Conservation (phyloP, 1,140 invertebrate genomes). For the Drosophila sechellia region DNA sequence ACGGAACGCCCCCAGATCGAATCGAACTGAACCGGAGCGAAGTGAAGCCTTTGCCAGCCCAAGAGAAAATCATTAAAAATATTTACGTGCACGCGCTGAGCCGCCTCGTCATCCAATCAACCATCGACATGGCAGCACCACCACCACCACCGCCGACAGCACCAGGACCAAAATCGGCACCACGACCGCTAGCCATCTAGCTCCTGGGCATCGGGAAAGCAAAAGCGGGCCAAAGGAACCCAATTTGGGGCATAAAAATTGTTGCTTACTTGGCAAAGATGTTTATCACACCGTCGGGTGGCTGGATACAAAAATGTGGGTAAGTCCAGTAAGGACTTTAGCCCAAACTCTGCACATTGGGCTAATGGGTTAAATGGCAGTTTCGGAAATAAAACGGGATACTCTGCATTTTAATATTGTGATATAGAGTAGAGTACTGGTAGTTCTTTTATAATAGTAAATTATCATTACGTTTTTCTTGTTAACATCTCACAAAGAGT, state of each 20-base stretch:
- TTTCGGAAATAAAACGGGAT: neutral
- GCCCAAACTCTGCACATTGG: constrained; percentile 25
- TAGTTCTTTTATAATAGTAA: no score
- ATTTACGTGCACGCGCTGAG: constrained; percentile 78
- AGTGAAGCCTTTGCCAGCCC: constrained; percentile 39
- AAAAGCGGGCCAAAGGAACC: constrained; percentile 51
- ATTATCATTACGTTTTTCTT: neutral
- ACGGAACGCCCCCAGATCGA: constrained; percentile 54
- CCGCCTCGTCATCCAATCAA: constrained; percentile 77
- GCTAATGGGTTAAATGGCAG: neutral
- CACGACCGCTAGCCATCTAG: constrained; percentile 17
- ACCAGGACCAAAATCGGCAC: constrained; percentile 13
- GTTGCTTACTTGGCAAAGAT: constrained; percentile 84
- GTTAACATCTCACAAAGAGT: neutral
- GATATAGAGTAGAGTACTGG: no score
- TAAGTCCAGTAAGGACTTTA: constrained; percentile 6
- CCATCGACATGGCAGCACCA: constrained; percentile 33
- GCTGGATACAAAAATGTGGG: constrained; percentile 35
- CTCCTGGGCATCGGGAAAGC: constrained; percentile 18
- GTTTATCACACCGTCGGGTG: constrained; percentile 75
- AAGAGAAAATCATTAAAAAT: constrained; percentile 76
- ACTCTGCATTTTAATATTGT: neutral
- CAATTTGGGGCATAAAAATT: constrained; percentile 84
- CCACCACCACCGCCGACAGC: neutral
- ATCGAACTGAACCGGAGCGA: constrained; percentile 32